These are phyloP conservation scores for Dinomys branickii DNA, from an alignment of 2,113 vertebrate genomes.

Conservation along the genomic window DNA sequence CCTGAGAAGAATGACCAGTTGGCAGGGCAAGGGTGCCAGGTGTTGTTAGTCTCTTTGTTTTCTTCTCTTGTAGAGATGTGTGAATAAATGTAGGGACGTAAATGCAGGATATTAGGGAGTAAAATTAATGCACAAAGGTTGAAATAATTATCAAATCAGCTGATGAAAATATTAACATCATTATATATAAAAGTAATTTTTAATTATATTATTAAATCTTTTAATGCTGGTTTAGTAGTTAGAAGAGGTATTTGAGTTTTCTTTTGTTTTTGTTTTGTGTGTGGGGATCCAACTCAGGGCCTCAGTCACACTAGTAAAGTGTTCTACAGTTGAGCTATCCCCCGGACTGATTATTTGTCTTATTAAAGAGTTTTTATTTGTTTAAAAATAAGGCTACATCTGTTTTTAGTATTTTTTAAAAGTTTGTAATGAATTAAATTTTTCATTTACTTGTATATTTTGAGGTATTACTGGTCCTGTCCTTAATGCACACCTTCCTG, in stretches of 20 bases:
- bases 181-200: slow-evolving; percentile 16
- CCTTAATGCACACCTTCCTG: neutral
- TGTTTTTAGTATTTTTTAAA: slow-evolving; percentile 1
- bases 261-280: neutral
- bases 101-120: neutral
- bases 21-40: neutral
- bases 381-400: neutral
- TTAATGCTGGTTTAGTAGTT: neutral
- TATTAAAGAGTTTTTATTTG: neutral
- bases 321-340: neutral
- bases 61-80: neutral
- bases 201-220: neutral
- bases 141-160: neutral
- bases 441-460: neutral
- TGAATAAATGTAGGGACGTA: neutral
- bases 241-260: neutral
- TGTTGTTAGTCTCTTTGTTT: neutral
- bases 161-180: neutral
- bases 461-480: neutral
- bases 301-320: neutral
- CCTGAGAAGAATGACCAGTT: neutral
- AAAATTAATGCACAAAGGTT: neutral
- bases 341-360: neutral
- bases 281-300: neutral
- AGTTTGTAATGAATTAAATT: neutral